Conservation (phyloP, 2,113 vertebrate genomes). For the zebrafish (Danio rerio) region GRCz12tu NC_133181.1:35406501-35407000, state of each 20-base stretch:
- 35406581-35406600: background rate
- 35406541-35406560: background rate
- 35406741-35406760: background rate
- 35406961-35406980: no score
- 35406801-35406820: conserved; percentile 32
- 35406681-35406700: conserved; percentile 2
- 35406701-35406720: background rate
- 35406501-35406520: background rate
- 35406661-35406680: background rate
- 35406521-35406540: background rate
- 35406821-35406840: conserved; percentile 30
- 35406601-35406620: background rate
- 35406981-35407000: no score
- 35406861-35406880: conserved; percentile 20
- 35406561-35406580: background rate
- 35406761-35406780: background rate
- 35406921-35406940: no score
- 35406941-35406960: no score
- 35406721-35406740: conserved; percentile 25
- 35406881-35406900: conserved; percentile 4
- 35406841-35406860: conserved; percentile 1
- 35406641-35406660: background rate
- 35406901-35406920: background rate
- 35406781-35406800: conserved; percentile 19
- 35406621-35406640: background rate